These are phyloP conservation scores for Oreochromis aureus DNA, from an alignment of 2,113 vertebrate genomes.

Conservation along the genomic window DNA sequence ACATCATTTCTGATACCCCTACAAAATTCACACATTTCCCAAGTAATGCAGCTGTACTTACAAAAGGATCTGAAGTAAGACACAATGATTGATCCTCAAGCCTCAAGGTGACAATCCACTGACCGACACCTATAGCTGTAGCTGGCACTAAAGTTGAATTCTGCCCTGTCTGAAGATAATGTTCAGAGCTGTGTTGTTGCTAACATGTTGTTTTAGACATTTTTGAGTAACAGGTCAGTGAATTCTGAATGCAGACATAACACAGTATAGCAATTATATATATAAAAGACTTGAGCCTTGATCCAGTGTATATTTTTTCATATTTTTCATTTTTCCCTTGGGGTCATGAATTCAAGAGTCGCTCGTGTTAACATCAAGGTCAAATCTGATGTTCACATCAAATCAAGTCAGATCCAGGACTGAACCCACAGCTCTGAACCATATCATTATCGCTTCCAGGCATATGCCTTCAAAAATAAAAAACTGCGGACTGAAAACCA, in stretches of 20 bases:
- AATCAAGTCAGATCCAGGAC: not conserved
- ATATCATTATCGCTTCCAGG: not conserved
- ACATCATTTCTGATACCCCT: not conserved
- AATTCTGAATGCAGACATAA: not conserved
- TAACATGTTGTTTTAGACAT: not conserved
- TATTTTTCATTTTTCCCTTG: not conserved
- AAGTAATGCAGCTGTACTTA: not conserved
- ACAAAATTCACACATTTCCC: not conserved
- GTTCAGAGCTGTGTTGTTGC: not conserved
- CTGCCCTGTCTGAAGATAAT: not conserved
- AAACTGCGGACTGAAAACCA: not conserved
- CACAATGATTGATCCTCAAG: not conserved
- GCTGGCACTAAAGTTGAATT: not conserved
- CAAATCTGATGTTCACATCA: not conserved
- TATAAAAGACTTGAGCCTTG: not conserved
- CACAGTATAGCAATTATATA: not conserved
- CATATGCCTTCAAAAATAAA: not conserved
- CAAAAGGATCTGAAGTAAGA: not conserved
- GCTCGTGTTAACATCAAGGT: not conserved
- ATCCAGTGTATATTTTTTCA: not conserved
- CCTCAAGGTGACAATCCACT: not conserved
- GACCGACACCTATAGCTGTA: not conserved
- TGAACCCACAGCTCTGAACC: not conserved
- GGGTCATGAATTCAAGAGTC: not conserved
- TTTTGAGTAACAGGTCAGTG: not conserved